Conservation (phyloP, 2,113 vertebrate genomes). For the Pelecanoides urinatrix region DNA sequence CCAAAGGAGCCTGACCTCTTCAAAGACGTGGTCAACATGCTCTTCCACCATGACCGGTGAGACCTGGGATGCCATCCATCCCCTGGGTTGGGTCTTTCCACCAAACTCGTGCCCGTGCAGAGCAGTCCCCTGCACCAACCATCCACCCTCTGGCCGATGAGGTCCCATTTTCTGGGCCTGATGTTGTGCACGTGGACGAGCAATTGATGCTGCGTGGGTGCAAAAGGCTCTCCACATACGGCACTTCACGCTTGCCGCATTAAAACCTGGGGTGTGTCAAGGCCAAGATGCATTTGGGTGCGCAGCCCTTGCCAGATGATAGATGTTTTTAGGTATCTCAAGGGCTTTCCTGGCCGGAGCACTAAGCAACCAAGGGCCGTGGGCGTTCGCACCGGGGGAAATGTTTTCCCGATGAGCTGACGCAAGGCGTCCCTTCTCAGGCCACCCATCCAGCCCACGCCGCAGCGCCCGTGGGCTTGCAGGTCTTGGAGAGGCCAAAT, state of each 20-base stretch:
- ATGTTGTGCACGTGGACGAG: not conserved
- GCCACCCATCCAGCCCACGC: not conserved
- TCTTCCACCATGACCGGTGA: slow-evolving; percentile 92
- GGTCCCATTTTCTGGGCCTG: not conserved
- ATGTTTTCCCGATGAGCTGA: not conserved
- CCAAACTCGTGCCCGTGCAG: rapidly evolving
- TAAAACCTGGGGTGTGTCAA: too few species aligned
- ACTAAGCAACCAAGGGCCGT: not conserved
- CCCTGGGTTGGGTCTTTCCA: not conserved
- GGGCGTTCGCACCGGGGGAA: rapidly evolving
- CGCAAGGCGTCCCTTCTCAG: rapidly evolving
- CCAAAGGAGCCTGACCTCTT: slow-evolving; percentile 87
- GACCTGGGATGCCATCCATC: not conserved
- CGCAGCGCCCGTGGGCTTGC: rapidly evolving
- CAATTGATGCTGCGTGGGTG: not conserved
- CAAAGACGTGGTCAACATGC: slow-evolving; percentile 88
- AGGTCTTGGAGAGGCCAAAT: too few species aligned
- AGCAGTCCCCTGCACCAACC: not conserved
- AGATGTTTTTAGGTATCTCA: not conserved
- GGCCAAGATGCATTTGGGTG: not conserved
- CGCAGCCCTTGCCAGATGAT: rapidly evolving
- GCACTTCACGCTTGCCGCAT: rapidly evolving
- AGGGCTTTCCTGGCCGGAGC: not conserved
- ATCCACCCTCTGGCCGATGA: not conserved
- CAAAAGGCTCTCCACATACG: rapidly evolving